Percentiles rank a stretch among this genome's conserved stretches.
Evolutionary conservation across 2,113 vertebrate species (phyloP).

Genomic region (Malurus alboscapulatus): DNA sequence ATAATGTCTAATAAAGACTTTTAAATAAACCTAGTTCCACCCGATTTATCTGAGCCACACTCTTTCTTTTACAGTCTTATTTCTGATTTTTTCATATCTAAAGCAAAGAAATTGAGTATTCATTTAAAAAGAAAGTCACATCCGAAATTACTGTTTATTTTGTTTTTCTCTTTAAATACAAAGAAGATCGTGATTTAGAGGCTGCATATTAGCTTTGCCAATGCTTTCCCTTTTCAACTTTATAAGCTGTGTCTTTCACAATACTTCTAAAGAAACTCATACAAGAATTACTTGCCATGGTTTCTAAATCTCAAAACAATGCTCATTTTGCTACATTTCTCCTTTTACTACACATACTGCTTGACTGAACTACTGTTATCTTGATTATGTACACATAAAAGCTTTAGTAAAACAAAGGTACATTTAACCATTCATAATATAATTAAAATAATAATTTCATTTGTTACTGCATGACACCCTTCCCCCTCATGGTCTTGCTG

Average conservation of each 20-base stretch:
- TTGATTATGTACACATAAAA: neutral
- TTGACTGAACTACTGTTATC: neutral
- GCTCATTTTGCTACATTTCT: neutral
- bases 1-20: neutral
- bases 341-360: neutral
- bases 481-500: neutral
- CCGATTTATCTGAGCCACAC: neutral
- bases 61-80: neutral
- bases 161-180: neutral
- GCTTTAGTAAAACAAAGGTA: neutral
- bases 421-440: neutral
- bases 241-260: neutral
- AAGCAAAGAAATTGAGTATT: neutral
- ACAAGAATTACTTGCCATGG: neutral
- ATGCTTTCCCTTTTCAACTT: neutral
- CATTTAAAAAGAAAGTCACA: neutral
- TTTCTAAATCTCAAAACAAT: neutral
- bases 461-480: neutral
- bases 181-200: neutral
- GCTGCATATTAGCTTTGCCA: neutral
- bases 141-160: neutral
- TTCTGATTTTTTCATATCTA: neutral
- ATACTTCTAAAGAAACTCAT: neutral
- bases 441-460: neutral
- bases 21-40: neutral